phyloP scores from a whole-genome alignment of 1,140 invertebrate genomes.

The Drosophila rufa region DNA sequence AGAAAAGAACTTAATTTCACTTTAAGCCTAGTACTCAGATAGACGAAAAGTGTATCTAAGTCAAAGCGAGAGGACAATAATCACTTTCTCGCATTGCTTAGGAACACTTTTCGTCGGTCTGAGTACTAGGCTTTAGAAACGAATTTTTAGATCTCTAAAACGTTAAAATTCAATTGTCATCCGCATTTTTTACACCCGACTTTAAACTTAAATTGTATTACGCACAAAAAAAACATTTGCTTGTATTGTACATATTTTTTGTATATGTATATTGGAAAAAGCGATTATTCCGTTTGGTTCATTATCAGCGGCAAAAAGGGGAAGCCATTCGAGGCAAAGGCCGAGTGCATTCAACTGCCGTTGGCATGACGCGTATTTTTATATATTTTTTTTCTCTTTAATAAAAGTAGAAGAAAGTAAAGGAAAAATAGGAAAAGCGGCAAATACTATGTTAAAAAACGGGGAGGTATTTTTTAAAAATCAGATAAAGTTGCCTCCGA shows the following conservation, averaged over 20 bases:
- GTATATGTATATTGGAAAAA: slow-evolving; percentile 11
- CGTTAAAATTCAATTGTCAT: too few relatives aligned
- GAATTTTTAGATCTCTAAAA: too few relatives aligned
- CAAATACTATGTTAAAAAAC: not conserved
- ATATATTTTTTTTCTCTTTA: not conserved
- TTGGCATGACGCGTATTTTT: slow-evolving; percentile 54
- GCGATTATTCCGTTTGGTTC: slow-evolving; percentile 13
- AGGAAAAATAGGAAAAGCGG: not conserved
- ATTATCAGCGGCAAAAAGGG: slow-evolving; percentile 51
- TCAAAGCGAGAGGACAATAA: too few relatives aligned
- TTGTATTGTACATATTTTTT: not conserved
- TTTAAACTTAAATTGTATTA: slow-evolving; percentile 12
- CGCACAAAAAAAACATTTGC: slow-evolving; percentile 2
- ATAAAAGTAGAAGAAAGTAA: too few relatives aligned
- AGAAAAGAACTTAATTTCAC: too few relatives aligned
- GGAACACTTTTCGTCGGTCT: too few relatives aligned
- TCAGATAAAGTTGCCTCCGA: not conserved
- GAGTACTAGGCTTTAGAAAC: too few relatives aligned
- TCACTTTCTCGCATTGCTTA: too few relatives aligned
- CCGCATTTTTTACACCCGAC: not conserved
- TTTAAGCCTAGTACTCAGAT: too few relatives aligned
- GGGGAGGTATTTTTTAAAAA: not conserved
- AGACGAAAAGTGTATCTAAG: too few relatives aligned
- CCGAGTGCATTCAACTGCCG: slow-evolving; percentile 72
- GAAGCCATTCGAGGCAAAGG: slow-evolving; percentile 23